These are phyloP conservation scores for Cactoblastis cactorum DNA, from an alignment of 2,888 invertebrate genomes.

Conservation along the genomic window DNA sequence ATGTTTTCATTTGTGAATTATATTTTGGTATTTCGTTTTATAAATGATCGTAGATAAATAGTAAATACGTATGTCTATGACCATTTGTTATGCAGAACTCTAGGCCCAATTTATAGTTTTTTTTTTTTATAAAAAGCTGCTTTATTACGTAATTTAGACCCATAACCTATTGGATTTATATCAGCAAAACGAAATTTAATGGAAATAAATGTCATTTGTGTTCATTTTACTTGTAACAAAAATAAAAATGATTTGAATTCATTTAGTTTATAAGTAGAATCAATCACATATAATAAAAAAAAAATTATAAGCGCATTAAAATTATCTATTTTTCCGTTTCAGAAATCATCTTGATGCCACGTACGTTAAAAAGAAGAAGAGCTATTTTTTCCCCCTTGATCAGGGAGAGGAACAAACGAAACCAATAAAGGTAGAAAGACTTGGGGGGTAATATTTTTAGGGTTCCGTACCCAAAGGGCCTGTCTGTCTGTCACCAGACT, in stretches of 20 bases:
- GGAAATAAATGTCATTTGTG: too few species aligned
- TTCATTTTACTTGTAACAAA: too few species aligned
- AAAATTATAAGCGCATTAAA: too few species aligned
- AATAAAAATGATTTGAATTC: too few species aligned
- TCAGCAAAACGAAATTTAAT: too few species aligned
- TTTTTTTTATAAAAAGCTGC: neutral
- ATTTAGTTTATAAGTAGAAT: too few species aligned
- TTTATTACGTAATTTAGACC: too few species aligned
- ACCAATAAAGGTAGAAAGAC: constrained; percentile 45
- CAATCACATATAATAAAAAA: too few species aligned
- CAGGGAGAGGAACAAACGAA: constrained; percentile 35
- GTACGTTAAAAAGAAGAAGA: constrained; percentile 66
- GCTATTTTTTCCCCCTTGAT: constrained; percentile 58
- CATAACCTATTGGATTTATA: too few species aligned
- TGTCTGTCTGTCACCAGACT: too few species aligned
- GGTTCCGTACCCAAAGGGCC: too few species aligned
- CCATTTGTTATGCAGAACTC: constrained; percentile 35
- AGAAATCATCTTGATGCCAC: constrained; percentile 68
- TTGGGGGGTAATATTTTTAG: too few species aligned
- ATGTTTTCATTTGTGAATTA: neutral
- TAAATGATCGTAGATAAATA: neutral
- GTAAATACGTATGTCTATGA: neutral
- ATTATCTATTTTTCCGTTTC: constrained; percentile 29
- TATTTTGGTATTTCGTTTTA: neutral
- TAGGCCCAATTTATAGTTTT: neutral